Evolutionary conservation across 1,140 invertebrate genomes (phyloP).

Genomic region (Plectrocnemia conspersa): DNA sequence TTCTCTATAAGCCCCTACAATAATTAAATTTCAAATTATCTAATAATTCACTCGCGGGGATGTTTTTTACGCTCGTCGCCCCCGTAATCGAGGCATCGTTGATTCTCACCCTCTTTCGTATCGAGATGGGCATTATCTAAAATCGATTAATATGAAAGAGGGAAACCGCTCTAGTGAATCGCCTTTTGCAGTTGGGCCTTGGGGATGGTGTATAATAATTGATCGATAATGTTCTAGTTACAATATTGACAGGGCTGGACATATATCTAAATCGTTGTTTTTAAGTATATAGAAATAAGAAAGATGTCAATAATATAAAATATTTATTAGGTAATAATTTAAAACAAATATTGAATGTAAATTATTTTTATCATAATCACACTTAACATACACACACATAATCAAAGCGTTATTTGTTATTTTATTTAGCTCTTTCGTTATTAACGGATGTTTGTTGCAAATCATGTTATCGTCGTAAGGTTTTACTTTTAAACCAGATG

Average conservation of each 20-base stretch:
- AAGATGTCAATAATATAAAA: slow-evolving; percentile 27
- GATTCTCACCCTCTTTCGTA: slow-evolving; percentile 1
- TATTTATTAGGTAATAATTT: slow-evolving; percentile 26
- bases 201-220: slow-evolving; percentile 19
- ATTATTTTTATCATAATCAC: slow-evolving; percentile 14
- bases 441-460: too few relatives aligned
- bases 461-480: too few relatives aligned
- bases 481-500: too few relatives aligned
- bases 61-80: slow-evolving; percentile 11
- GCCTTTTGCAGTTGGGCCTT: slow-evolving; percentile 6
- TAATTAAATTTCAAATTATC: slow-evolving; percentile 21
- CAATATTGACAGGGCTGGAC: slow-evolving; percentile 25
- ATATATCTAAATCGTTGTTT: slow-evolving; percentile 22
- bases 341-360: slow-evolving; percentile 23
- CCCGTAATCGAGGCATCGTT: neutral
- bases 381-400: neutral
- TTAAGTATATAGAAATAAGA: slow-evolving; percentile 22
- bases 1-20: slow-evolving; percentile 53
- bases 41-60: slow-evolving; percentile 17
- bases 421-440: too few relatives aligned
- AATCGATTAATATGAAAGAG: neutral
- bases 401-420: slow-evolving; percentile 1
- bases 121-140: neutral
- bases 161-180: slow-evolving; percentile 1
- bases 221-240: slow-evolving; percentile 25